These are phyloP conservation scores for Istiophorus platypterus DNA, from an alignment of 2,113 vertebrate genomes.

Conservation along the genomic window DNA sequence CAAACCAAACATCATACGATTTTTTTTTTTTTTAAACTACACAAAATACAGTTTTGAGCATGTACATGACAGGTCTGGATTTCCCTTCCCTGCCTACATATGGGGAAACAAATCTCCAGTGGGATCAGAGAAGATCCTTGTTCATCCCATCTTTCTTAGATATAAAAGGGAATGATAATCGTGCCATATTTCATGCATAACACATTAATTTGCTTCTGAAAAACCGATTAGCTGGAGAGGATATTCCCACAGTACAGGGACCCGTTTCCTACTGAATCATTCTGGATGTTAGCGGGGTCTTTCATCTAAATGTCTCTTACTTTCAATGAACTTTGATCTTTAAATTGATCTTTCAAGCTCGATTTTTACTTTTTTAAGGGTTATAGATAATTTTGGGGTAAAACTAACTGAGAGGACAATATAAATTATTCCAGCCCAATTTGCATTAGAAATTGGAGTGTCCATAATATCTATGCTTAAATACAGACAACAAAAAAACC, in stretches of 20 bases:
- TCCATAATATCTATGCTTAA: background rate
- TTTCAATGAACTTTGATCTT: background rate
- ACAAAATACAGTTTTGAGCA: constrained; percentile 32
- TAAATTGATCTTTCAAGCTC: background rate
- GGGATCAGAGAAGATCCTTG: background rate
- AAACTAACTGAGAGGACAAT: background rate
- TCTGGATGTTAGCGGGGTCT: background rate
- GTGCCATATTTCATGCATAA: constrained; percentile 1
- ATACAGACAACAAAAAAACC: too few species aligned
- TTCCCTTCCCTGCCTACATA: background rate
- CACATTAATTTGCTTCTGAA: background rate
- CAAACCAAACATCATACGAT: constrained; percentile 3
- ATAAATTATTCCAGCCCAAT: background rate
- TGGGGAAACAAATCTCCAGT: background rate
- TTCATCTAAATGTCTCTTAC: background rate
- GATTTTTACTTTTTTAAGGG: background rate
- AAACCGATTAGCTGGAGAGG: background rate
- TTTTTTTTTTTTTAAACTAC: constrained; percentile 1
- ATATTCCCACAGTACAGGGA: background rate
- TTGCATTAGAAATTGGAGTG: background rate
- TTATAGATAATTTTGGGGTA: background rate
- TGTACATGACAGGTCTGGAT: constrained; percentile 25
- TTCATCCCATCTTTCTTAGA: background rate
- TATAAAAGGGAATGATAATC: background rate
- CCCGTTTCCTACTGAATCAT: background rate